phyloP scores from a whole-genome alignment of 2,888 invertebrate species.

The Onchidella celtica region DNA sequence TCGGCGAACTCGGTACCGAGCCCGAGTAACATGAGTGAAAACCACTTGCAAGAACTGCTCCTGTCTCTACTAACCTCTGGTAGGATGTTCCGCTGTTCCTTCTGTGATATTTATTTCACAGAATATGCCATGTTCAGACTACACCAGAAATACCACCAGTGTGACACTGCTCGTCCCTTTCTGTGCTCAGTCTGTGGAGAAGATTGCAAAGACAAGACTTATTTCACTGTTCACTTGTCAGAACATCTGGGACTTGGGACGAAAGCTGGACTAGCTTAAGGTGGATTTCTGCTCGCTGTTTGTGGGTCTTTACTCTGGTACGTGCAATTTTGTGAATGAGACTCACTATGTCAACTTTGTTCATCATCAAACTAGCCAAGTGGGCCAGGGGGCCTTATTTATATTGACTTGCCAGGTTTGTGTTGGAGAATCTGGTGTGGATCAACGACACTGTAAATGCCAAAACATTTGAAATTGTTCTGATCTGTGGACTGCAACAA shows the following conservation, averaged over 20 bases:
- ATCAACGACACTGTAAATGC: not conserved
- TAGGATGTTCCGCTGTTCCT: slow-evolving; percentile 70
- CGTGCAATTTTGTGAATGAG: not conserved
- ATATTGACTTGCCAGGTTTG: no score
- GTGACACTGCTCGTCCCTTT: slow-evolving; percentile 64
- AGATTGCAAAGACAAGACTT: slow-evolving; percentile 73
- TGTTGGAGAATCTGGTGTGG: not conserved
- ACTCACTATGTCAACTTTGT: not conserved
- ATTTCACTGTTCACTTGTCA: slow-evolving; percentile 70
- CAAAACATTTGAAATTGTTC: no score
- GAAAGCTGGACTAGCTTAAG: not conserved
- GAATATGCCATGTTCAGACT: slow-evolving; percentile 74
- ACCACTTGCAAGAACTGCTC: slow-evolving; percentile 61
- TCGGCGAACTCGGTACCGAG: slow-evolving; percentile 10
- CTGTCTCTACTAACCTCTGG: slow-evolving; percentile 67
- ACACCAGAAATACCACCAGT: slow-evolving; percentile 69
- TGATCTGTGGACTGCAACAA: no score
- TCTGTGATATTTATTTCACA: slow-evolving; percentile 73
- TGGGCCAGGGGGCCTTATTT: no score
- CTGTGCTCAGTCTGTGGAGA: slow-evolving; percentile 70
- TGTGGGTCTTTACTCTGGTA: not conserved
- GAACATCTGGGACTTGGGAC: slow-evolving; percentile 67
- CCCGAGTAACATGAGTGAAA: slow-evolving; percentile 24
- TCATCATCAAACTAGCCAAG: no score
- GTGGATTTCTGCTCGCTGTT: not conserved